Base-by-base conservation (phyloP, 2,888 invertebrate species). In the Gibbula magus region DNA sequence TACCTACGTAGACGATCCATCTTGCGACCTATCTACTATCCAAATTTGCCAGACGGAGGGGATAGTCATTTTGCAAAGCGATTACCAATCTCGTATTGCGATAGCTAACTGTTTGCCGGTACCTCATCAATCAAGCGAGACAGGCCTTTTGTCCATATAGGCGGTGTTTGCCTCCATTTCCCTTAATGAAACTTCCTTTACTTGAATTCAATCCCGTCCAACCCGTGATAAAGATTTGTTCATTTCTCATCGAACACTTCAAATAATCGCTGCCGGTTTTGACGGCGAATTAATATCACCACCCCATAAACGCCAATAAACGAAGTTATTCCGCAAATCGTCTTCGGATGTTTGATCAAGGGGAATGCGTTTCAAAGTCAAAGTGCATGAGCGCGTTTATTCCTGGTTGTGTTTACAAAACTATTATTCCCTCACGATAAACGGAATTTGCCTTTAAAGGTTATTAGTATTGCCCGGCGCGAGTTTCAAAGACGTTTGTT, bases 301-400 rank as follows among this genome's bases (percentile, higher is more conserved):
- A 35, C 35, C 39, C 20, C 20, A 32, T 70, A 70, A 70, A 70
- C 39, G 70, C 70, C 70, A 70, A 70, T 39, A 70, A 70, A 20
- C 70, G 32, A 39, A 70, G 35, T 70, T 70, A 70, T 70, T 70
- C 20, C 70, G 20, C 70, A 70, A 70, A 70, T 35, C 70, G 70
- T 70, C 70, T 39, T 70, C 70, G 70, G 35, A 70, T 70, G 70
- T 70, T 70, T 70, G 70, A 35, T 39, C 35, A 35, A n/a, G 4
- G 35, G 8, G 70, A 70, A 70, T 32, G 39, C 35, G 25, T 39
- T 39, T 25, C 29, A 29, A 39, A 70, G 70, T 70, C 70, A 61
- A 61, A 61, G 61, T 25, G 61, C 61, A 25, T 25, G 25, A 61
- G 61, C 25, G 61, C 61, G 18, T 61, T 61, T 61, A 61, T 13